Evolutionary conservation across 2,113 vertebrate genomes (phyloP).

Genomic region (Thunnus maccoyii): DNA sequence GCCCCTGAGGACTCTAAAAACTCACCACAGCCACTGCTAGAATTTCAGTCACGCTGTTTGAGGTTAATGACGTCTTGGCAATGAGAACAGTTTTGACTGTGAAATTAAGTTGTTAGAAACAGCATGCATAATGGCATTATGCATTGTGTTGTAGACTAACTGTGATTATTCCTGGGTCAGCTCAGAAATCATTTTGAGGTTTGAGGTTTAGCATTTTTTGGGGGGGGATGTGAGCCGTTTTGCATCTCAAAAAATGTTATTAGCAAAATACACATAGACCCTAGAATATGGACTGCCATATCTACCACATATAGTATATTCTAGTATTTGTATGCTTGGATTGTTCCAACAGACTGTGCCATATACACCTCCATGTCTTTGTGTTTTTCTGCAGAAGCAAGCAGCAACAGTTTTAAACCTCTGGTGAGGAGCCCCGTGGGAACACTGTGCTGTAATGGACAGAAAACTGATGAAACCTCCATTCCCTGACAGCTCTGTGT

Average conservation of each 20-base stretch:
- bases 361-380: slow-evolving; percentile 31
- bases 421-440: slow-evolving; percentile 55
- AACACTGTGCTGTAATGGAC: slow-evolving; percentile 65
- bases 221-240: neutral
- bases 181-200: slow-evolving; percentile 18
- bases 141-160: slow-evolving; percentile 20
- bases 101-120: slow-evolving; percentile 58
- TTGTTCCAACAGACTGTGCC: slow-evolving; percentile 4
- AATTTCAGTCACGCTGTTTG: slow-evolving; percentile 60
- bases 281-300: neutral
- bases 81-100: slow-evolving; percentile 38
- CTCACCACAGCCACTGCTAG: slow-evolving; percentile 71
- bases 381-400: slow-evolving; percentile 61
- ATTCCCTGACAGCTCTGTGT: slow-evolving; percentile 60
- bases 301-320: neutral
- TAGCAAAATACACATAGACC: neutral
- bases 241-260: slow-evolving; percentile 13
- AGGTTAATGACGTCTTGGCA: slow-evolving; percentile 64
- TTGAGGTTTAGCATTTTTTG: slow-evolving; percentile 34
- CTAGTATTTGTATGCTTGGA: neutral
- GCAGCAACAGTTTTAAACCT: slow-evolving; percentile 58
- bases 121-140: slow-evolving; percentile 26
- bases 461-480: slow-evolving; percentile 70
- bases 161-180: slow-evolving; percentile 22
- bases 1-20: slow-evolving; percentile 68